Percentiles rank a stretch among this genome's conserved stretches.
Evolutionary conservation across 2,113 vertebrate species (phyloP).

Genomic region (Bos indicus): DNA sequence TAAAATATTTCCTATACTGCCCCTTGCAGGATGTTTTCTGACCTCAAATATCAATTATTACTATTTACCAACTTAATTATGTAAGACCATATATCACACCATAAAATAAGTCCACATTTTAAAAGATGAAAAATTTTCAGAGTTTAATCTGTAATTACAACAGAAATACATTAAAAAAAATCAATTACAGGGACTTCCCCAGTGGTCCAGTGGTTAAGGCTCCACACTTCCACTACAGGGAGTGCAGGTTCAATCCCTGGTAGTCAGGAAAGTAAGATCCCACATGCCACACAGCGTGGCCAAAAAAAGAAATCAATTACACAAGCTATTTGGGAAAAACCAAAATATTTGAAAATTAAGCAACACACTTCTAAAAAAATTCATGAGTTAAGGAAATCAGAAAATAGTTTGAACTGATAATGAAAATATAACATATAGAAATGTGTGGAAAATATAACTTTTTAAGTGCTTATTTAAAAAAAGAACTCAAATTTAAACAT

Average conservation of each 20-base stretch:
- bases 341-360: neutral
- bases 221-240: neutral
- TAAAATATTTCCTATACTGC: neutral
- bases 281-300: neutral
- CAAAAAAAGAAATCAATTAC: neutral
- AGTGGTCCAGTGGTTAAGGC: neutral
- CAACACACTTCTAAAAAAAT: neutral
- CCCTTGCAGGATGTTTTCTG: neutral
- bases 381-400: neutral
- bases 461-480: neutral
- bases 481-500: neutral
- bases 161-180: neutral
- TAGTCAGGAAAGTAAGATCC: neutral
- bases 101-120: neutral
- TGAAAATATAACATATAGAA: neutral
- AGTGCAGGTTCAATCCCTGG: neutral
- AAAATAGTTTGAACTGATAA: neutral
- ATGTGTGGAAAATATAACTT: neutral
- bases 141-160: neutral
- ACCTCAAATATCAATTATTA: neutral
- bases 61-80: neutral
- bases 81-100: neutral
- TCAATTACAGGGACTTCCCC: neutral
- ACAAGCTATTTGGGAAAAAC: neutral
- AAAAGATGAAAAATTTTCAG: neutral